phyloP scores from a whole-genome alignment of 2,888 invertebrate species.

The Apodemia zela region DNA sequence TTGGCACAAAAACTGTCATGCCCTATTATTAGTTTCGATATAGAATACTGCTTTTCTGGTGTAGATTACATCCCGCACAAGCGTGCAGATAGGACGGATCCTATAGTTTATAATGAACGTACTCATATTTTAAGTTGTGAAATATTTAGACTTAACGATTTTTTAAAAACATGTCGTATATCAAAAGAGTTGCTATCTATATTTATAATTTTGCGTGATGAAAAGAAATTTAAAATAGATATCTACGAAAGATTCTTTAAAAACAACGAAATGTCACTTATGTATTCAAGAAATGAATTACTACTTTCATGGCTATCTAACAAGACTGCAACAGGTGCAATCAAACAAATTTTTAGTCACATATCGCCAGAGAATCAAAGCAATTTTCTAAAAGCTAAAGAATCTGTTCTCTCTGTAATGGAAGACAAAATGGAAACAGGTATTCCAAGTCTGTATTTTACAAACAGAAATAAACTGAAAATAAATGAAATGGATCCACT shows the following conservation, averaged over 20 bases:
- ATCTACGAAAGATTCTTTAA: background rate
- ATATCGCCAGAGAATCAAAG: background rate
- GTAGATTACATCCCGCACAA: conserved; percentile 37
- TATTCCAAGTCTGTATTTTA: conserved; percentile 18
- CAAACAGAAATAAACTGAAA: conserved; percentile 24
- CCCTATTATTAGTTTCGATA: conserved; percentile 42
- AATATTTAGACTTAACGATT: background rate
- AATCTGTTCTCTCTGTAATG: background rate
- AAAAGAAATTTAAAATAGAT: background rate
- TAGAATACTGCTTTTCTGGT: conserved; percentile 41
- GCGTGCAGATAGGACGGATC: background rate
- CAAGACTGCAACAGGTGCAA: background rate
- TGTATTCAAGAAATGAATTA: background rate
- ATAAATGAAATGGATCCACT: conserved; percentile 32
- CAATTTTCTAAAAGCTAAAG: background rate
- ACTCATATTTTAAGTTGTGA: conserved; percentile 8
- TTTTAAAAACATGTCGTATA: background rate
- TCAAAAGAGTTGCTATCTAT: background rate
- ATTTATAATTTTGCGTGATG: background rate
- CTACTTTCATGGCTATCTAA: background rate
- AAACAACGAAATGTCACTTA: background rate
- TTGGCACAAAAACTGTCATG: conserved; percentile 42
- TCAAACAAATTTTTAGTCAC: background rate
- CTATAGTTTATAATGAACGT: conserved; percentile 31
- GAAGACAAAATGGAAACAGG: background rate